Evolutionary conservation across 2,797 vertebrate genomes (phyloP), one percentile per base, ranked within the genome.

Genomic region (Characodon lateralis): DNA sequence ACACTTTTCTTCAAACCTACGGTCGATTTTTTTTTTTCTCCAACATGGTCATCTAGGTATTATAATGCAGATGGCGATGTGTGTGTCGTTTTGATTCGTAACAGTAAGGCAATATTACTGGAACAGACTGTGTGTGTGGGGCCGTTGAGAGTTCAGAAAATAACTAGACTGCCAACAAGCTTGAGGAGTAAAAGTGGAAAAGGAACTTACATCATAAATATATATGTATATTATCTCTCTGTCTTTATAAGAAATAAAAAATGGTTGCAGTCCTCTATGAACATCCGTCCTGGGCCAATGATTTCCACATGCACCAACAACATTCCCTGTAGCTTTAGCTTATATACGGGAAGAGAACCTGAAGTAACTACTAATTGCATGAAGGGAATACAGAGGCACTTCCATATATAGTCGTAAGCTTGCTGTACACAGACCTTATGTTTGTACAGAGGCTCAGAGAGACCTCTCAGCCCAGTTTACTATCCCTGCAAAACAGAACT

Each of bases 361-460:
- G 94, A 95, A 94, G 91, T 94, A 91, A 85, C 84, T 88, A 89
- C 88, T 89, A 92, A 93, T 94, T 95, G 93, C 93, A 94, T 94
- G 92, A 94, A 90, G 92, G 91, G 92, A 94, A 93, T 91, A 94
- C 91, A 89, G 94, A 95, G 95, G 95, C 95, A 96, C 95, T 96
- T 95, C 93, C 83, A 93, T 93, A 92, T 90, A 92, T 85, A 88
- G 88, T 93, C 90, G 92, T 89, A 92, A 88, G 90, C 85, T 89
- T 87, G 86, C 90, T 92, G 90, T 92, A 89, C 85, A 89, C 87
- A 92, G 89, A 92, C 88, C 84, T 91, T 91, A 90, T 91, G 92
- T 91, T 79, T 89, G 87, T 87, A 89, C 76, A 87, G 86, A 81
- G 86, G 87, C 92, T 82, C 85, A 91, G 82, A 82, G 70, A 75